Conservation (phyloP, 2,888 invertebrate genomes). For the Pollenia amentaria region DNA sequence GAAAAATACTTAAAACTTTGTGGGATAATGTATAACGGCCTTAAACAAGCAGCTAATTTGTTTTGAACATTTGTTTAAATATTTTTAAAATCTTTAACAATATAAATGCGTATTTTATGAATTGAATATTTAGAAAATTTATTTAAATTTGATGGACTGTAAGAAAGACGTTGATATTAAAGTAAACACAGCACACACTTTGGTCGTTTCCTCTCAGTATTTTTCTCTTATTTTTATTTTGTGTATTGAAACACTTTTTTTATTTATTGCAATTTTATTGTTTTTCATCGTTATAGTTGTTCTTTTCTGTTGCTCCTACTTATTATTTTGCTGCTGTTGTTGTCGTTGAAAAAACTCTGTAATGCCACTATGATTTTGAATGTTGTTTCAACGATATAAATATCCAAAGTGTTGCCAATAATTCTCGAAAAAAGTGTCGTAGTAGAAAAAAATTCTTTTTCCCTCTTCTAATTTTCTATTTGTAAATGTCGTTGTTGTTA, state of each 20-base stretch:
- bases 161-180: not conserved
- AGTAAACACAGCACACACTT: not conserved
- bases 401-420: slow-evolving; percentile 16
- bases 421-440: not conserved
- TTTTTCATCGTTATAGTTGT: not conserved
- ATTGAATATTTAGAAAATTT: no score
- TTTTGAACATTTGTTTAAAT: no score
- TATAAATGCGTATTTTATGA: no score
- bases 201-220: not conserved
- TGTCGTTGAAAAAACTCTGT: slow-evolving; percentile 14
- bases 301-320: slow-evolving; percentile 1
- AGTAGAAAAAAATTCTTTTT: not conserved
- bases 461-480: not conserved
- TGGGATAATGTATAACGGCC: no score
- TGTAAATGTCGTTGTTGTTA: not conserved
- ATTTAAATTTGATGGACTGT: not conserved
- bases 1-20: no score
- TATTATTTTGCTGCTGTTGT: slow-evolving; percentile 20
- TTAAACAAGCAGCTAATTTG: no score
- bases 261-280: not conserved
- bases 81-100: no score
- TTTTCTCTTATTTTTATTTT: not conserved
- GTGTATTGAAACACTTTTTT: not conserved
- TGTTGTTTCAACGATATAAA: slow-evolving; percentile 22
- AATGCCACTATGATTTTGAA: slow-evolving; percentile 13